phyloP scores from a whole-genome alignment of 2,888 invertebrate genomes.

The Ophion ventricosus region DNA sequence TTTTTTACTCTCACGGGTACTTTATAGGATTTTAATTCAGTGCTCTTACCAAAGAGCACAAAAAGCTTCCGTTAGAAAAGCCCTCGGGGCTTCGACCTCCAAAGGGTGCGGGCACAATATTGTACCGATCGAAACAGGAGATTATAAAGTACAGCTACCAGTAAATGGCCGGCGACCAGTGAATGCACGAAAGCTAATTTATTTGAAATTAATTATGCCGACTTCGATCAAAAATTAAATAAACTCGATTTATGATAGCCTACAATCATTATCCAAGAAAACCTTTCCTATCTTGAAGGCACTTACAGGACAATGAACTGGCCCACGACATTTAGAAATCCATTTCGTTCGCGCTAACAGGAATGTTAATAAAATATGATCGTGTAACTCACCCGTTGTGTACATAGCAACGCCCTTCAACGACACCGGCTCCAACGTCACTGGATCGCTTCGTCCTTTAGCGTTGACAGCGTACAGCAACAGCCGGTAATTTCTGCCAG shows the following conservation, averaged over 20 bases:
- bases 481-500: conserved; percentile 90
- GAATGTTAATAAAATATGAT: background rate
- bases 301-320: conserved; percentile 6
- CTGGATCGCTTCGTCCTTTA: conserved; percentile 93
- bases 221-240: conserved; percentile 39
- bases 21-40: conserved; percentile 81
- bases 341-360: conserved; percentile 9
- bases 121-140: conserved; percentile 41
- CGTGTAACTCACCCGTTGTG: conserved; percentile 77
- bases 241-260: conserved; percentile 46
- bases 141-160: too few species aligned
- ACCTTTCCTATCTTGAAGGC: conserved; percentile 30
- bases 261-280: background rate
- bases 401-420: conserved; percentile 92
- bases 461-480: conserved; percentile 94
- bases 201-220: too few species aligned
- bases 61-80: conserved; percentile 42
- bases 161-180: too few species aligned
- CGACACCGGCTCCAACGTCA: conserved; percentile 92
- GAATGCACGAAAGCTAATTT: too few species aligned
- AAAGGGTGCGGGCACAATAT: conserved; percentile 16
- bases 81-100: conserved; percentile 13
- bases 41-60: conserved; percentile 53
- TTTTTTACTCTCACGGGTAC: conserved; percentile 53
- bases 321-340: background rate